Evolutionary conservation across 2,113 vertebrate species (phyloP).

Genomic region (Chionodraco myersi): DNA sequence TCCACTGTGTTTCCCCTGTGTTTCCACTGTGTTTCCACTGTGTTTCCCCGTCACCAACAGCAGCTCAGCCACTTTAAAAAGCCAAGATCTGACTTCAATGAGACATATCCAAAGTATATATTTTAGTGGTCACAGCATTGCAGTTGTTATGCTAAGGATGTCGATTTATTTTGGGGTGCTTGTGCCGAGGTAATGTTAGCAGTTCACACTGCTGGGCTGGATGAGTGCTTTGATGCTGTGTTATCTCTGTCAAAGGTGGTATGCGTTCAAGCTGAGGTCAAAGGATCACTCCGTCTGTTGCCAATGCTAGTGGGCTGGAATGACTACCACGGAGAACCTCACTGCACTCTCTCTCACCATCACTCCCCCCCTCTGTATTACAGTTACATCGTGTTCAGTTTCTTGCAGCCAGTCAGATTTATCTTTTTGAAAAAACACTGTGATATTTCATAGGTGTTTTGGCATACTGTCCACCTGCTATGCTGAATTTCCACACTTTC

Average conservation of each 20-base stretch:
- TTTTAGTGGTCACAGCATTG: constrained; percentile 55
- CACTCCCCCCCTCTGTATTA: constrained; percentile 7
- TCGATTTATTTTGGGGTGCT: constrained; percentile 16
- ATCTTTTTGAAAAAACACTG: background rate
- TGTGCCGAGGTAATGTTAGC: constrained; percentile 6
- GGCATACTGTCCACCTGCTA: background rate
- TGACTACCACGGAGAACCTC: constrained; percentile 23
- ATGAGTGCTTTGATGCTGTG: constrained; percentile 30
- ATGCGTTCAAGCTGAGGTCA: constrained; percentile 48
- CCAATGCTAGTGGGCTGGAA: constrained; percentile 31
- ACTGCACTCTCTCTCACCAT: background rate
- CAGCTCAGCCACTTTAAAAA: constrained; percentile 69
- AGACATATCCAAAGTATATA: constrained; percentile 30
- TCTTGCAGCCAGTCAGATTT: constrained; percentile 7
- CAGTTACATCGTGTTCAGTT: constrained; percentile 2
- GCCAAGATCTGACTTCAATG: constrained; percentile 45
- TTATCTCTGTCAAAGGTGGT: constrained; percentile 44
- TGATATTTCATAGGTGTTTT: background rate
- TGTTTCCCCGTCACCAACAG: constrained; percentile 53
- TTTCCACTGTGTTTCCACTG: too few relatives aligned
- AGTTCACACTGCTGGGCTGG: constrained; percentile 7
- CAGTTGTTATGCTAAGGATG: constrained; percentile 57
- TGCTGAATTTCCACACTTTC: background rate
- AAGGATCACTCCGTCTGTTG: constrained; percentile 15
- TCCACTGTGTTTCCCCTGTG: too few relatives aligned